Evolutionary conservation across 2,888 invertebrate genomes (phyloP).

Genomic region (Drosophila lutescens): DNA sequence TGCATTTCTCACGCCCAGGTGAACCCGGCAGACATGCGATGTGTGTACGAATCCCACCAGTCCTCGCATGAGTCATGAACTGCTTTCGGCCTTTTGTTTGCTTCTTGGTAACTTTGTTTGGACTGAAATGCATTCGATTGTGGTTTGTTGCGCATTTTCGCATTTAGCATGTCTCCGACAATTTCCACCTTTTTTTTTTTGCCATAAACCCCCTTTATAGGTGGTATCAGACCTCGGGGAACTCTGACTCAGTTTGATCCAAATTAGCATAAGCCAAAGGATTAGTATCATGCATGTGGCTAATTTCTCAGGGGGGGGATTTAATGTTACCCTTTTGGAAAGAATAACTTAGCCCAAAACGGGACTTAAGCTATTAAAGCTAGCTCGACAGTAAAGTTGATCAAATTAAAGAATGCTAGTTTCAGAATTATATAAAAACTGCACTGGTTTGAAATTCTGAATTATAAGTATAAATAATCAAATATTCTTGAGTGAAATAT

Average conservation of each 20-base stretch:
- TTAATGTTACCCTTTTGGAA: not conserved
- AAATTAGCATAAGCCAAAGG: constrained; percentile 66
- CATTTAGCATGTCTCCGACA: constrained; percentile 32
- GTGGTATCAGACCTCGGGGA: constrained; percentile 9
- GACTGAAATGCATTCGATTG: constrained; percentile 25
- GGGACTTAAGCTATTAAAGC: not conserved
- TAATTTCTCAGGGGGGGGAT: constrained; percentile 16
- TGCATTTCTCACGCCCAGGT: constrained; percentile 55
- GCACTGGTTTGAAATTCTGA: too few species aligned
- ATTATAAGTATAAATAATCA: too few species aligned
- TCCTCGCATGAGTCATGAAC: constrained; percentile 39
- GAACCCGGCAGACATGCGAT: constrained; percentile 37
- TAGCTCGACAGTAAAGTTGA: too few species aligned
- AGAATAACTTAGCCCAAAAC: constrained; percentile 6
- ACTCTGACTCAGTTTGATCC: constrained; percentile 53
- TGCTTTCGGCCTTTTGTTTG: constrained; percentile 33
- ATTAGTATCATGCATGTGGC: constrained; percentile 55
- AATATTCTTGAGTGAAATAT: too few species aligned
- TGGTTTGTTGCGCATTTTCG: constrained; percentile 35
- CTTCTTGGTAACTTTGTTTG: constrained; percentile 37
- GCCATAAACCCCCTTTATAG: constrained; percentile 43
- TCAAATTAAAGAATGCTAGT: not conserved
- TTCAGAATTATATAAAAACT: not conserved
- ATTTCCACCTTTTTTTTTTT: constrained; percentile 51
- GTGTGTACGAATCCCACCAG: not conserved